Percentiles rank a stretch among this genome's conserved stretches.
Conservation (phyloP, 2,113 vertebrate species). For the Archocentrus centrarchus region DNA sequence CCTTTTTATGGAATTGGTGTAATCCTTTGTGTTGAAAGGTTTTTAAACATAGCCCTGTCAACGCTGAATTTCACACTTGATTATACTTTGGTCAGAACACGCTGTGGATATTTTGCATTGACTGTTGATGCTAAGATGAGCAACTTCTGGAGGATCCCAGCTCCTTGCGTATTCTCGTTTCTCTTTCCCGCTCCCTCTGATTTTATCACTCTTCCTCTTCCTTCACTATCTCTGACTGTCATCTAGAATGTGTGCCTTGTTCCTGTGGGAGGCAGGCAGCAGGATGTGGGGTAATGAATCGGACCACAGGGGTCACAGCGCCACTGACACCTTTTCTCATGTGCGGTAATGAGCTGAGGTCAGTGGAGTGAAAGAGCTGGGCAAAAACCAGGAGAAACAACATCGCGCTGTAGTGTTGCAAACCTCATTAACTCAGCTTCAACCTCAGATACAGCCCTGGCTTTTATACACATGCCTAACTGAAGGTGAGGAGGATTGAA, state of each 20-base stretch:
- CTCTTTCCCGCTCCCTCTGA: not conserved
- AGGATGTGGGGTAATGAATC: constrained; percentile 66
- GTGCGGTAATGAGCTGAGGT: constrained; percentile 61
- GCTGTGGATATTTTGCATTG: not conserved
- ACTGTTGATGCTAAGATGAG: not conserved
- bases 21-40: constrained; percentile 43
- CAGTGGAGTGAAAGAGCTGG: constrained; percentile 9
- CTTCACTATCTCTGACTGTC: constrained; percentile 6
- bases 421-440: constrained; percentile 66
- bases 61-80: constrained; percentile 30
- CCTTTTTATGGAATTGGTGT: not conserved
- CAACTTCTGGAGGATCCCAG: not conserved
- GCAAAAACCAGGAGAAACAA: constrained; percentile 19
- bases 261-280: constrained; percentile 26
- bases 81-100: constrained; percentile 4
- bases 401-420: not conserved
- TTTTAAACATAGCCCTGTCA: constrained; percentile 51
- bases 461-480: constrained; percentile 15
- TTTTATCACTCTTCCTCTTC: not conserved
- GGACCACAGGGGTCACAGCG: constrained; percentile 40
- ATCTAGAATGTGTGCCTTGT: constrained; percentile 41
- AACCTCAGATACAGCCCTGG: constrained; percentile 12
- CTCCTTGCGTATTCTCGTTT: constrained; percentile 2
- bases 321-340: constrained; percentile 42
- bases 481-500: constrained; percentile 33